phyloP scores from a whole-genome alignment of 1,140 invertebrate genomes.

The Rhynchophorus ferrugineus region DNA sequence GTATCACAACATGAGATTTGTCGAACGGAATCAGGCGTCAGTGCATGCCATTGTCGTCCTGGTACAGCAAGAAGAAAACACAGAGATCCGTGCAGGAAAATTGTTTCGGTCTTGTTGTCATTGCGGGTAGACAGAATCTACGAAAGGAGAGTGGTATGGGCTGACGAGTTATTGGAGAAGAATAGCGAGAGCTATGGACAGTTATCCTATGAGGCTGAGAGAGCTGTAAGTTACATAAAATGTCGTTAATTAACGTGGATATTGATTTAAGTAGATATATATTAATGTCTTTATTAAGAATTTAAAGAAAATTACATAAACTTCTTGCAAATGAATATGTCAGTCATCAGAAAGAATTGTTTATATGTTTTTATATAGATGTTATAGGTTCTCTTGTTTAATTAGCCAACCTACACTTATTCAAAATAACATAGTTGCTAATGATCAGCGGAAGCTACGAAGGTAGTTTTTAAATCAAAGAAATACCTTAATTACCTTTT shows the following conservation, averaged over 20 bases:
- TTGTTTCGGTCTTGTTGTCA: slow-evolving; percentile 72
- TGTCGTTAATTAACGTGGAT: not conserved
- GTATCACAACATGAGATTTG: slow-evolving; percentile 79
- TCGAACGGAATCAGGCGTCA: slow-evolving; percentile 81
- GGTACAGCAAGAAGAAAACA: slow-evolving; percentile 72
- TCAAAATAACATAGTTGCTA: too few relatives aligned
- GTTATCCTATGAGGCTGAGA: slow-evolving; percentile 72
- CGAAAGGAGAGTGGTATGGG: slow-evolving; percentile 70
- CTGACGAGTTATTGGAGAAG: slow-evolving; percentile 60
- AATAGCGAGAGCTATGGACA: slow-evolving; percentile 75
- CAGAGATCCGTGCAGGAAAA: slow-evolving; percentile 69
- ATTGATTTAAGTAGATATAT: not conserved
- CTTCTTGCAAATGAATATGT: too few relatives aligned
- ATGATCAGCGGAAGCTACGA: too few relatives aligned
- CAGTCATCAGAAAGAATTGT: too few relatives aligned
- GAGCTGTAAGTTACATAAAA: slow-evolving; percentile 68
- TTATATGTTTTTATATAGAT: too few relatives aligned
- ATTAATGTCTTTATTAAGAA: not conserved
- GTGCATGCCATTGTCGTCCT: slow-evolving; percentile 81
- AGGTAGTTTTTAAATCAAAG: too few relatives aligned
- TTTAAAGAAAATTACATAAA: too few relatives aligned
- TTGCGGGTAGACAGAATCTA: slow-evolving; percentile 76
- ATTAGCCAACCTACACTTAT: too few relatives aligned
- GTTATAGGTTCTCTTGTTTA: too few relatives aligned
- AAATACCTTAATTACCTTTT: too few relatives aligned